Base-by-base conservation (phyloP, 1,140 invertebrate species). In the Bombus confusus region DNA sequence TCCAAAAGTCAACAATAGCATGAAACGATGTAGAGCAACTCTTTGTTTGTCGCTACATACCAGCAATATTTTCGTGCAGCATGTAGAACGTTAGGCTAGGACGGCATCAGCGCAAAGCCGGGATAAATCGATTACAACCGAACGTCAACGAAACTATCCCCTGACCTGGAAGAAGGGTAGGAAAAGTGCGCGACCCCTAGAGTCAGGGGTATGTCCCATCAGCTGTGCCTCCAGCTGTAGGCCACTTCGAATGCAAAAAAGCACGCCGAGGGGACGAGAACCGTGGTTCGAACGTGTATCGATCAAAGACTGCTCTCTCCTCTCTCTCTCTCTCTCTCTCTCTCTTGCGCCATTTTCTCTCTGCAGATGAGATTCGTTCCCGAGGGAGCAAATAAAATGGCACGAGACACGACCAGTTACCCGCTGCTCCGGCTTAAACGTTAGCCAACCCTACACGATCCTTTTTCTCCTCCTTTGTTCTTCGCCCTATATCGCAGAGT, bases 141-240 rank as follows among this genome's bases (percentile, higher is more conserved):
- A 83, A 74, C 79, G 59, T 66, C 71, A 47, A 64, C 74, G 74
- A 64, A 78, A 80, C 74, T 68, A 28, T 78, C 81, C 74, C 81
- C 66, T 78, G 81, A 84, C 74, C 85, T 86, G 72, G 81, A 77
- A 86, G 81, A 77, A 78, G 81, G 73, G 66, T 77, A 68, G 41
- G 52, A 84, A 86, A 52, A 52, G 34, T 31, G n/a, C 37, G 73
- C 85, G n/a, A 83, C 74, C 85, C 83, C 64, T 73, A 52, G 18
- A 73, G 34, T 66, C 37, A 76, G 52, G 81, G 41, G 52, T 72
- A 76, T 52, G 28, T 52, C 66, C 73, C 81, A 83, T 86, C 85
- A 86, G 85, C 85, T 86, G 85, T 86, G 85, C 57, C 84, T 75
- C 62, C 84, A 85, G 84, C 84, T 85, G 84, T 85, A 85, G 78